These are phyloP conservation scores for Agrotis segetum DNA, from an alignment of 2,888 invertebrate genomes.

Conservation along the genomic window DNA sequence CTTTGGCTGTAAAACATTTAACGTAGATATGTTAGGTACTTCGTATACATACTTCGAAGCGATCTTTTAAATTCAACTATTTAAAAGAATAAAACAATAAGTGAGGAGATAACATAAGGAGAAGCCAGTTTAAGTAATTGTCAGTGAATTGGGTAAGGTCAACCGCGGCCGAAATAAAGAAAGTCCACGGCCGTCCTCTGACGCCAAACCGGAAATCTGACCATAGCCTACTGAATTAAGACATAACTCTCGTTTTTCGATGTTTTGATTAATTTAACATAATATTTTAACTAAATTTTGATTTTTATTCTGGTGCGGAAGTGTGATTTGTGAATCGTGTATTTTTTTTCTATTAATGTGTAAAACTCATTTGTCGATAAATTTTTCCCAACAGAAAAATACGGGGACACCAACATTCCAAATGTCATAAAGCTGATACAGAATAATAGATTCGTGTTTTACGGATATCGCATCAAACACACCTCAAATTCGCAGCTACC, in stretches of 20 bases:
- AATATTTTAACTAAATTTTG: conserved; percentile 5
- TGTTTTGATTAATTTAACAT: conserved; percentile 10
- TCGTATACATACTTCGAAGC: background rate
- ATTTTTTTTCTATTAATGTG: background rate
- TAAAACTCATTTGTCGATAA: background rate
- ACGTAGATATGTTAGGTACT: conserved; percentile 19
- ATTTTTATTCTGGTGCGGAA: conserved; percentile 11
- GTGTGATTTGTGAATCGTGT: background rate
- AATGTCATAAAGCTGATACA: conserved; percentile 26
- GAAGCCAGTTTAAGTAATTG: conserved; percentile 65
- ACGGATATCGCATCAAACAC: conserved; percentile 29
- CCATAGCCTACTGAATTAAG: conserved; percentile 16
- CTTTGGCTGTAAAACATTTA: conserved; percentile 25
- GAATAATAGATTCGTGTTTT: conserved; percentile 21
- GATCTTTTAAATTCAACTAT: no score
- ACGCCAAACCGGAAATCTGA: conserved; percentile 64
- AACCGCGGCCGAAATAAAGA: conserved; percentile 60
- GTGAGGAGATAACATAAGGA: conserved; percentile 40
- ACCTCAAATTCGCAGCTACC: conserved; percentile 52
- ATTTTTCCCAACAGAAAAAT: conserved; percentile 7
- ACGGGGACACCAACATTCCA: conserved; percentile 20
- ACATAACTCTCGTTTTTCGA: conserved; percentile 16
- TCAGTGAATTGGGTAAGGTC: conserved; percentile 72
- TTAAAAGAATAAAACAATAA: conserved; percentile 47
- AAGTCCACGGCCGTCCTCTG: conserved; percentile 72